A percentile compares a stretch with the other conserved stretches of the same genome.
Evolutionary conservation across 1,140 invertebrate genomes (phyloP).

Genomic region (Tyrophagus putrescentiae): DNA sequence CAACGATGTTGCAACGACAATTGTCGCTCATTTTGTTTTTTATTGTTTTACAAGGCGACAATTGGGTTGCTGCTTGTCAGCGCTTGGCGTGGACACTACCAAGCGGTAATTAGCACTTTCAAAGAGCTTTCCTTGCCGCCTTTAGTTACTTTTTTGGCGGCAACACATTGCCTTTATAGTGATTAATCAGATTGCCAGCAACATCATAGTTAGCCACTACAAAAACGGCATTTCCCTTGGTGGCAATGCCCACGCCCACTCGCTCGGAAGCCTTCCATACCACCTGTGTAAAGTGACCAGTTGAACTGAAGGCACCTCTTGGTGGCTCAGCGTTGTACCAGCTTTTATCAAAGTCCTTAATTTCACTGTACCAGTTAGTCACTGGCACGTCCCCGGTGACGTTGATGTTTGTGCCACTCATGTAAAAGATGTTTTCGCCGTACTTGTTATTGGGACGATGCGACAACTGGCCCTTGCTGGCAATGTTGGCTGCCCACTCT

Average conservation of each 20-base stretch:
- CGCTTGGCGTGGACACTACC: too few relatives aligned
- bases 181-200: conserved; percentile 55
- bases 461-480: not conserved
- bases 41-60: not conserved
- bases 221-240: conserved; percentile 38
- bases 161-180: conserved; percentile 53
- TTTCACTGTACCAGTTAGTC: conserved; percentile 18
- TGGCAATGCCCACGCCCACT: conserved; percentile 54
- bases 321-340: not conserved
- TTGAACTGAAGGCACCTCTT: not conserved
- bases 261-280: conserved; percentile 55
- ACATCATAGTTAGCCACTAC: conserved; percentile 71
- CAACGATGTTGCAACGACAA: not conserved
- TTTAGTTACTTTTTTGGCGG: not conserved
- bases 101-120: too few relatives aligned
- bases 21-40: not conserved
- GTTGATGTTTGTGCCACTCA: not conserved
- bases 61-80: too few relatives aligned
- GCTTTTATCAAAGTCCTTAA: conserved; percentile 16
- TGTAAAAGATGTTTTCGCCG: conserved; percentile 60
- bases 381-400: conserved; percentile 7
- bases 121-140: not conserved
- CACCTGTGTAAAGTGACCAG: conserved; percentile 34
- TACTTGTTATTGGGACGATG: conserved; percentile 48
- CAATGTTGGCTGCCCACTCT: conserved; percentile 3